Evolutionary conservation across 2,888 invertebrate species (phyloP), one percentile per base, ranked within the genome.

Genomic region (Synergus umbraculus): DNA sequence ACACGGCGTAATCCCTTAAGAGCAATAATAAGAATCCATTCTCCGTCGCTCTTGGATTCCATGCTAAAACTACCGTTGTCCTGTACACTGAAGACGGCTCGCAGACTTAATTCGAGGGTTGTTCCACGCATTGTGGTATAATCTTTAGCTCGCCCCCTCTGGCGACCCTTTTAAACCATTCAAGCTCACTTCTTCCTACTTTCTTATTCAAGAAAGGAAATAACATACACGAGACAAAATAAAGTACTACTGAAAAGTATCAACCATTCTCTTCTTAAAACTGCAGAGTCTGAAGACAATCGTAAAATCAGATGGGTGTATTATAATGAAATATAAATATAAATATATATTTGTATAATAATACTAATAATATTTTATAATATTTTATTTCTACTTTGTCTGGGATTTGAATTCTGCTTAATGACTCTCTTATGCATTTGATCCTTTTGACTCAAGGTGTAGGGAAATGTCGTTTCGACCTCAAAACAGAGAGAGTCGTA

Each of bases 1-100:
- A 89, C 86, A 86, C 85, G 87, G 87, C 84, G 87, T 91, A 91
- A 91, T 91, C 91, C 90, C 91, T 91, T 90, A 91, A 91, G 91
- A 91, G 90, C 90, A 91, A 91, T 91, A 91, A 91, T 91, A 91
- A 90, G 91, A 91, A 91, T 91, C 91, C 90, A 91, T 90, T 90
- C 87, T 86, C 86, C 79, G 84, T 83, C 82, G 83, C 82, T 76
- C 81, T 83, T 83, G 84, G 79, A 85, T 83, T 85, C 78, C 80
- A 80, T 78, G 82, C 82, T 82, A 83, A 85, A 85, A 85, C 83
- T 85, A 83, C 81, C 82, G 80, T 82, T 83, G 80, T 83, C 82
- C 78, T 80, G 82, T 80, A 79, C 79, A 63, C 79, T 80, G 80
- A 82, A 82, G 82, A 78, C 41, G 79, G 80, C 76, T 78, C 77